Conservation (phyloP, 2,888 invertebrate genomes). For the Ophion costatus region DNA sequence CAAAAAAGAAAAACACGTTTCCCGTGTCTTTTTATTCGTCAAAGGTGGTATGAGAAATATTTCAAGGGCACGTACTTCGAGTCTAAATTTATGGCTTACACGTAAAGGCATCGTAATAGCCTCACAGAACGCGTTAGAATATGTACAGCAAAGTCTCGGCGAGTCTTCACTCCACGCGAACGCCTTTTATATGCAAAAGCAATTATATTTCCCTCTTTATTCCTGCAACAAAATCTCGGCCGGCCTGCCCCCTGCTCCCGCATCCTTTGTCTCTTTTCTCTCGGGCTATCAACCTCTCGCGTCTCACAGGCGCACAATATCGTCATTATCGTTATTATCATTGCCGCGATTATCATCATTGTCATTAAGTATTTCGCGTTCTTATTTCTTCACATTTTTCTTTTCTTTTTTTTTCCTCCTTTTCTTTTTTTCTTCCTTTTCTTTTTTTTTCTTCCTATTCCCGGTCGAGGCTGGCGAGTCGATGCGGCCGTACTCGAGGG, state of each 20-base stretch:
- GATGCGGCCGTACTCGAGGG: conserved; percentile 44
- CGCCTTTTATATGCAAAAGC: conserved; percentile 35
- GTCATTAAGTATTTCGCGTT: conserved; percentile 58
- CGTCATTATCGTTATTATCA: conserved; percentile 32
- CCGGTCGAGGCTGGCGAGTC: conserved; percentile 23
- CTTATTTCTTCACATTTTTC: conserved; percentile 30
- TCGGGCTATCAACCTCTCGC: conserved; percentile 29
- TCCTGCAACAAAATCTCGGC: conserved; percentile 9
- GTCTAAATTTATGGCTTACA: conserved; percentile 37
- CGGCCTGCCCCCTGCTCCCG: background rate
- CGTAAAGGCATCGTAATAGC: conserved; percentile 35
- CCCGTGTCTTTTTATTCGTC: conserved; percentile 6
- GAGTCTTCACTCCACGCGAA: conserved; percentile 16
- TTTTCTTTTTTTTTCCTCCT: conserved; percentile 40
- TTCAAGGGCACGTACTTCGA: conserved; percentile 36
- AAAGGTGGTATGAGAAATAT: conserved; percentile 9
- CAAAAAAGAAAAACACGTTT: background rate
- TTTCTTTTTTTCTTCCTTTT: conserved; percentile 22
- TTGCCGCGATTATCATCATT: conserved; percentile 52
- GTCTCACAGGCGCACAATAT: conserved; percentile 5
- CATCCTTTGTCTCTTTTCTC: conserved; percentile 20
- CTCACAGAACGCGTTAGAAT: conserved; percentile 21
- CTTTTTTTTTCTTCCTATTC: conserved; percentile 41
- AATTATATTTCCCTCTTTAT: conserved; percentile 12
- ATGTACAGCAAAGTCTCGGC: conserved; percentile 12